Conservation (phyloP, 2,113 vertebrate species). For the Spermophilus dauricus region DNA sequence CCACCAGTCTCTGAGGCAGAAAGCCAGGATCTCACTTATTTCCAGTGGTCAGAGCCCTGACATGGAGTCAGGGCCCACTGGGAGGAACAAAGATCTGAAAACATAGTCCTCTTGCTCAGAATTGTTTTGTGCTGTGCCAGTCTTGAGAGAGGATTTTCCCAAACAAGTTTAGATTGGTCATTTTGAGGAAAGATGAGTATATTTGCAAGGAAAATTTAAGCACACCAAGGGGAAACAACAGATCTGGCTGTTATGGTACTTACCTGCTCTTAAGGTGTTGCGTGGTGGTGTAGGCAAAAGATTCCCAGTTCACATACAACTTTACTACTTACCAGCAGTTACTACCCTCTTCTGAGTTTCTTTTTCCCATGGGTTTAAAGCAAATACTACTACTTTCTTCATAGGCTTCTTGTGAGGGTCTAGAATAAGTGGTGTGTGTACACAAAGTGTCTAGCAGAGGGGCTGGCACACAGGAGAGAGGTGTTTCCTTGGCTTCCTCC, state of each 20-base stretch:
- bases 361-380: neutral
- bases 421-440: neutral
- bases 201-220: conserved; percentile 62
- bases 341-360: neutral
- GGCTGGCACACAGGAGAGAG: neutral
- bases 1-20: neutral
- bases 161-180: conserved; percentile 32
- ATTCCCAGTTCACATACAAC: neutral
- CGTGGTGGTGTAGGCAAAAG: neutral
- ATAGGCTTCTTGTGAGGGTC: neutral
- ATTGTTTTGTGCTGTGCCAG: conserved; percentile 35
- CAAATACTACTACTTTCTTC: neutral
- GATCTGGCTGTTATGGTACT: neutral
- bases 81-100: conserved; percentile 12
- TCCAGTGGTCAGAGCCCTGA: neutral
- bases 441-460: neutral
- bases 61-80: neutral
- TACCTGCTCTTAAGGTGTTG: conserved; percentile 39
- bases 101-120: neutral
- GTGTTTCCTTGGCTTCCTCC: conserved; percentile 8
- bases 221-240: neutral
- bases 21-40: neutral
- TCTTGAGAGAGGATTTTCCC: conserved; percentile 38
- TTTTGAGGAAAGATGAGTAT: conserved; percentile 24
- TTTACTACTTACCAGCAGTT: neutral